Base-by-base conservation (phyloP, 2,888 invertebrate species). In the Argyresthia goedartella region DNA sequence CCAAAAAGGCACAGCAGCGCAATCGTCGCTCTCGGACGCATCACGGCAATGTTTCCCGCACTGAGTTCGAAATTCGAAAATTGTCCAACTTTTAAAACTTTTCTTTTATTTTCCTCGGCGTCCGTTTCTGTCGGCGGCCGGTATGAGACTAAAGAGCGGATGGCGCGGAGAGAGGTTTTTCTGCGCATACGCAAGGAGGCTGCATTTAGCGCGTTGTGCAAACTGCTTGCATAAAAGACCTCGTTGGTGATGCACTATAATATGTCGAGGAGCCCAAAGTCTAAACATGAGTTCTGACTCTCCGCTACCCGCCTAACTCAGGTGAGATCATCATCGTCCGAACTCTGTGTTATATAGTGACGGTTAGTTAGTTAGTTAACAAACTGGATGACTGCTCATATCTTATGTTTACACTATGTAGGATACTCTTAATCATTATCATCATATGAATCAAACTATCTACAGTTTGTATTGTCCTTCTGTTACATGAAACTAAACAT, bases 1-100 rank as follows among this genome's bases (percentile, higher is more conserved):
- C 75, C 72, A 55, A 71, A 52, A 55, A 68, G 55, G 49, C 71
- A 57, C 56, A 71, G 58, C 58, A 71, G 64, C 62, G 65, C 55
- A 41, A 62, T 48, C 55, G 61, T 61, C 59, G 58, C 62, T 54
- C 55, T 59, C 52, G 57, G 51, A 53, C 59, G 56, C 66, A 66
- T 67, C 57, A 55, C 62, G 61, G 1, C 49, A 14, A n/a, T 13
- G 11, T 39, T n/a, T n/a, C 1, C 53, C 52, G 58, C 9, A 39
- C 39, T 11, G 10, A 39, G 39, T 11, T 39, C n/a, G n/a, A 39
- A 39, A 39, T 39, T 39, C 39, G 8, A 39, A 39, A 39, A n/a
- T 36, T n/a, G n/a, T 9, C 39, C 39, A 39, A n/a, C 39, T 11
- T 39, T 39, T 39, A 39, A 39, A 39, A 39, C 9, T 39, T 39